These are phyloP conservation scores for Microcebus ravelobensis DNA, from an alignment of 2,113 vertebrate species.

Conservation along the genomic window DNA sequence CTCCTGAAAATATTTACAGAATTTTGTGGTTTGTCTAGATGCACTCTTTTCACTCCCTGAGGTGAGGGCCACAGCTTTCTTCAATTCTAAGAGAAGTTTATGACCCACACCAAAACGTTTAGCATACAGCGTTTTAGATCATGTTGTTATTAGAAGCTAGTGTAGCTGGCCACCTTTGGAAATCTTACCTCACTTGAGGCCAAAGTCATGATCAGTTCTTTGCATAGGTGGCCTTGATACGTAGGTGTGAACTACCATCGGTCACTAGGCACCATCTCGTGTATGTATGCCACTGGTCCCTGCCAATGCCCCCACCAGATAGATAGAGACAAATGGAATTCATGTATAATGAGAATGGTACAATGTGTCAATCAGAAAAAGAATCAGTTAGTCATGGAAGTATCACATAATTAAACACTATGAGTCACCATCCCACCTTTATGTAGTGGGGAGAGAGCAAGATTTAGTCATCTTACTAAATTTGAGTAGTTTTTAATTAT, in stretches of 20 bases:
- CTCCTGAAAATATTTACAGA: not conserved
- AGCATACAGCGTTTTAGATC: not conserved
- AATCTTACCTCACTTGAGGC: not conserved
- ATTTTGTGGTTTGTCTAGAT: not conserved
- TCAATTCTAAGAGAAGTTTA: conserved; percentile 9
- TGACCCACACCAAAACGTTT: not conserved
- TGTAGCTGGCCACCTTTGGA: not conserved
- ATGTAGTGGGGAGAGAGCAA: not conserved
- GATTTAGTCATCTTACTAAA: not conserved
- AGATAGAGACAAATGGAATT: not conserved
- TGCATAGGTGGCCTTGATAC: not conserved
- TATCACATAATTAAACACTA: not conserved
- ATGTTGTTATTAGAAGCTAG: not conserved
- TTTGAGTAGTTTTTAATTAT: not conserved
- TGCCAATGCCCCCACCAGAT: not conserved
- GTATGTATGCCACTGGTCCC: not conserved
- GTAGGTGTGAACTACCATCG: not conserved
- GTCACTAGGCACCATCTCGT: not conserved
- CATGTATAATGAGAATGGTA: not conserved
- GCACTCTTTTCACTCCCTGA: accelerated
- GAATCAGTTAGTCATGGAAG: not conserved
- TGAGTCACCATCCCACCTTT: not conserved
- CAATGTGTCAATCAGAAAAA: not conserved
- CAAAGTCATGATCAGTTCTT: not conserved
- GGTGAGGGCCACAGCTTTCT: not conserved